Conservation (phyloP, 2,888 invertebrate genomes). For the Xestia ashworthii region DNA sequence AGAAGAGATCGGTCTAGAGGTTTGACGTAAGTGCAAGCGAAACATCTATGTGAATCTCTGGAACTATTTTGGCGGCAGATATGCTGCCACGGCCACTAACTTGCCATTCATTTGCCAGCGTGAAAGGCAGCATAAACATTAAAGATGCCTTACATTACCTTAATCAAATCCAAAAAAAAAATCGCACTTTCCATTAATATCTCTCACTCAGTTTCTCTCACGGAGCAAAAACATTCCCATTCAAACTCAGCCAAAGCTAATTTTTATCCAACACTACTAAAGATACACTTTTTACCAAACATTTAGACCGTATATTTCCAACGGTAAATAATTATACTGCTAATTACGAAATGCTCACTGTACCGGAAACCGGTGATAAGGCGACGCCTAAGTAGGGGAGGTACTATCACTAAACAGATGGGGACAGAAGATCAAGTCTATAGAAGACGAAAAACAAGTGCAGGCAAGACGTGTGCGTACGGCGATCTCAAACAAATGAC, state of each 20-base stretch:
- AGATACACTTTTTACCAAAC: conserved; percentile 52
- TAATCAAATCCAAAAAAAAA: background rate
- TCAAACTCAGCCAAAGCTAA: conserved; percentile 19
- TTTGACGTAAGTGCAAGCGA: too few species aligned
- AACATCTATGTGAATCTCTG: too few species aligned
- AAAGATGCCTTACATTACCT: background rate
- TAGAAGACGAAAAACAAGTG: accelerated
- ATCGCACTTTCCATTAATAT: background rate
- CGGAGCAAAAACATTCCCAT: conserved; percentile 24
- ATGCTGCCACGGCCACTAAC: background rate
- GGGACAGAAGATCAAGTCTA: conserved; percentile 14
- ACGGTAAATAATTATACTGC: conserved; percentile 71
- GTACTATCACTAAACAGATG: conserved; percentile 1
- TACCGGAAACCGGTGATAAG: conserved; percentile 75
- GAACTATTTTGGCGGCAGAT: background rate
- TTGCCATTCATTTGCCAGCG: background rate
- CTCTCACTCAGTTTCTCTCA: conserved; percentile 6
- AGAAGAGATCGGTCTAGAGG: too few species aligned
- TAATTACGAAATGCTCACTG: conserved; percentile 72
- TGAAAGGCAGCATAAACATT: background rate
- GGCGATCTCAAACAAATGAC: background rate
- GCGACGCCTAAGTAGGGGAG: conserved; percentile 51
- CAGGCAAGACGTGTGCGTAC: background rate
- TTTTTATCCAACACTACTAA: conserved; percentile 31
- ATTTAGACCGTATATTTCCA: conserved; percentile 62